phyloP scores from a whole-genome alignment of 2,113 vertebrate genomes.

The Chlamydotis undulata region DNA sequence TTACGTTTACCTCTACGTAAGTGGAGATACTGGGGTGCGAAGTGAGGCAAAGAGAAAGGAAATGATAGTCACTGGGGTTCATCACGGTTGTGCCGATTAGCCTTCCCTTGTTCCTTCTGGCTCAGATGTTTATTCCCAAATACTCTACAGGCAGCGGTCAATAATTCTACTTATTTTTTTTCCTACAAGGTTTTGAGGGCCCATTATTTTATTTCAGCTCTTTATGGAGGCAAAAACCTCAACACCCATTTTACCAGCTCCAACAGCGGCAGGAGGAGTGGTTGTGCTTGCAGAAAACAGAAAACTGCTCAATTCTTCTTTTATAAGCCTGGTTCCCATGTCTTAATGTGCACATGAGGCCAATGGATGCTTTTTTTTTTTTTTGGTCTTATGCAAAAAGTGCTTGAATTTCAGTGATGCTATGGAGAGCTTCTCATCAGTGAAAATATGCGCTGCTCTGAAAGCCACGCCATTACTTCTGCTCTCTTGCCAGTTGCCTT shows the following conservation, averaged over 20 bases:
- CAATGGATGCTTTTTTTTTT: background rate
- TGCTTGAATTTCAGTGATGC: background rate
- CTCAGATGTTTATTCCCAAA: background rate
- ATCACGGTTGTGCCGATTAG: background rate
- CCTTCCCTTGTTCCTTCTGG: background rate
- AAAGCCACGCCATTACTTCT: background rate
- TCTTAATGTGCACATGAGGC: background rate
- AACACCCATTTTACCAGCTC: background rate
- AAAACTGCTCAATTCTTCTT: background rate
- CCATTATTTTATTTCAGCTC: background rate
- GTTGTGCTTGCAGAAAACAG: background rate
- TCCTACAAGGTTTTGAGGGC: background rate
- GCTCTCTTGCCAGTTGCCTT: background rate
- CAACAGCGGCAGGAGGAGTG: background rate
- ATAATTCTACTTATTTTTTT: background rate
- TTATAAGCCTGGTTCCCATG: background rate
- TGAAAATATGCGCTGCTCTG: background rate
- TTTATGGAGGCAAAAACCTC: background rate
- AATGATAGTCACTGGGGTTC: background rate
- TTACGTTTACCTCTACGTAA: accelerated
- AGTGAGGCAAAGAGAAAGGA: background rate
- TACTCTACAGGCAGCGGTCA: background rate
- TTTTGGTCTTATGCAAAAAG: background rate
- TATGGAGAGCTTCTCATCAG: background rate
- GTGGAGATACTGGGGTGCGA: background rate